Evolutionary conservation across 2,888 invertebrate species (phyloP).

Genomic region (Hirtodrosophila trivittata): DNA sequence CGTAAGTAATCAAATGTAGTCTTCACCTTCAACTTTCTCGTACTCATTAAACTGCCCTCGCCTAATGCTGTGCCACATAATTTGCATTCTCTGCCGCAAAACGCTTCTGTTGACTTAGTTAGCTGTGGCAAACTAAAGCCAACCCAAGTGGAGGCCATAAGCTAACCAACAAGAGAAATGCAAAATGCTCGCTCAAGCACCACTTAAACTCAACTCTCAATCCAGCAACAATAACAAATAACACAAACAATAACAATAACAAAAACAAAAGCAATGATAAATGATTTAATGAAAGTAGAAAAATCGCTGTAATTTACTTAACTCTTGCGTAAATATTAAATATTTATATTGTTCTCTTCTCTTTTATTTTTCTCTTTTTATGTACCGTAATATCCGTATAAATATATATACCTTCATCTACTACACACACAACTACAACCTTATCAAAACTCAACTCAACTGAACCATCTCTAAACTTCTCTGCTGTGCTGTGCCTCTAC

Average conservation of each 20-base stretch:
- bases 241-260: neutral
- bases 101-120: slow-evolving; percentile 43
- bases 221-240: slow-evolving; percentile 17
- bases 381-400: slow-evolving; percentile 72
- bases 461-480: slow-evolving; percentile 72
- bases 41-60: slow-evolving; percentile 24
- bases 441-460: slow-evolving; percentile 39
- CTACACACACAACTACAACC: slow-evolving; percentile 62
- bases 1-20: too few species aligned
- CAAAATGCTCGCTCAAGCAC: slow-evolving; percentile 45
- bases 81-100: slow-evolving; percentile 12
- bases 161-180: slow-evolving; percentile 43
- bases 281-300: neutral
- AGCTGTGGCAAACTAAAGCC: slow-evolving; percentile 29
- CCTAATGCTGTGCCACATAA: slow-evolving; percentile 11
- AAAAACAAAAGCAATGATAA: slow-evolving; percentile 6
- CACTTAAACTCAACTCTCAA: slow-evolving; percentile 41
- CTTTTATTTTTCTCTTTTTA: slow-evolving; percentile 75
- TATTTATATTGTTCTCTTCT: slow-evolving; percentile 79
- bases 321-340: slow-evolving; percentile 74
- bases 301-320: slow-evolving; percentile 66
- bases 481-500: slow-evolving; percentile 73
- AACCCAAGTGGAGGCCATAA: slow-evolving; percentile 31
- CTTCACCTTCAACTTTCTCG: too few species aligned
- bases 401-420: slow-evolving; percentile 69